phyloP scores from a whole-genome alignment of 2,797 vertebrate species.

The Falco columbarius region DNA sequence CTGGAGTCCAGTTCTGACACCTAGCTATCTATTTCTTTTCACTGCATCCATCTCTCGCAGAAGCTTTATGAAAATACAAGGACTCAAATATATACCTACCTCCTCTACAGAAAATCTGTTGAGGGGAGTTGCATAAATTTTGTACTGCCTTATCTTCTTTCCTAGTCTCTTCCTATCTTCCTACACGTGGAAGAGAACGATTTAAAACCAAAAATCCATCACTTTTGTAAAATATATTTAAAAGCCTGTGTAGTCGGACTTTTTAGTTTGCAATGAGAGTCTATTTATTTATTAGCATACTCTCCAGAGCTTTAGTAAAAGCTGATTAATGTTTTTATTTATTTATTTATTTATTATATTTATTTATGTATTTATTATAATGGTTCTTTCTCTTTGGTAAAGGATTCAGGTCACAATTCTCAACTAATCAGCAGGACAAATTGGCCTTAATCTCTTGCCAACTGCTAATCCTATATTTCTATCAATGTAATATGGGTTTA shows the following conservation, averaged over 20 bases:
- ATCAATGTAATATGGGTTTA: background rate
- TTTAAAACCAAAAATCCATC: background rate
- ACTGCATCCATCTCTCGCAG: background rate
- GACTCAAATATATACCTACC: background rate
- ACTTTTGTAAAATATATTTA: background rate
- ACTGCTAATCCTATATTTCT: constrained; percentile 21
- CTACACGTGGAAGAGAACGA: background rate
- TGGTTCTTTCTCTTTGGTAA: background rate
- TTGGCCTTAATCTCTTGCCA: constrained; percentile 19
- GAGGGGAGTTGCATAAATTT: background rate
- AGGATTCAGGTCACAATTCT: constrained; percentile 5
- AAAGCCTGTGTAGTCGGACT: background rate
- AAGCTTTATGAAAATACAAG: background rate
- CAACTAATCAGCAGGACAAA: constrained; percentile 10
- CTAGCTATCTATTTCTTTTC: background rate
- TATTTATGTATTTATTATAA: background rate
- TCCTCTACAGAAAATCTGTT: background rate
- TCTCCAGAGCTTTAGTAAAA: constrained; percentile 15
- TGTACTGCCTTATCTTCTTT: background rate
- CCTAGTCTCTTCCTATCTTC: background rate
- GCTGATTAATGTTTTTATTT: background rate
- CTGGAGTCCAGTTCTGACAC: background rate
- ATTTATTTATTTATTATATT: too few species aligned
- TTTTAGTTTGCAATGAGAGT: background rate
- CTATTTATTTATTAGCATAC: background rate